Evolutionary conservation across 2,888 invertebrate species (phyloP), one percentile per base, ranked within the genome.

Genomic region (Drosophila subquinaria): DNA sequence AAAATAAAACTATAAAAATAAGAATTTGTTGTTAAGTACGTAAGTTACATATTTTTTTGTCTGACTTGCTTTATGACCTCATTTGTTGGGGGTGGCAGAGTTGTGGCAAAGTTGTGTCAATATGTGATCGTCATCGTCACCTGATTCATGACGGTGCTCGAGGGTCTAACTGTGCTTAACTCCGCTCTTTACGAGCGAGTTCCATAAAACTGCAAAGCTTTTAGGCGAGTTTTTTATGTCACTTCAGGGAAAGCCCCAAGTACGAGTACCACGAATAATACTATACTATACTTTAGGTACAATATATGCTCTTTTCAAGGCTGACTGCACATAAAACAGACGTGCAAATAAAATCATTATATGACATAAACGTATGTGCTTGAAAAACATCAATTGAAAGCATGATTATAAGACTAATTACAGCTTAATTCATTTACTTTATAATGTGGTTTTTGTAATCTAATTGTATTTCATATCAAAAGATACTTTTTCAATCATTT

Each of bases 21-120:
- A 43, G 23, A 48, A 65, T 50, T 59, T 73, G 67, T 59, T 73
- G 67, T 68, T 68, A 64, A 68, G 38, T 63, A 76, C 84, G 84
- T 81, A 82, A 84, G 63, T 67, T 4, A 10, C 10, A 27, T 10
- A 38, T 40, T 30, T 43, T 55, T 27, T 27, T 27, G 5, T 27
- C 8, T 35, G 27, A 17, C 4, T 27, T 35, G 48, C 45, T 64
- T 72, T 72, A 84, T 89, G 84, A 89, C 73, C 83, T 86, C 81
- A 84, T 84, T 88, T 57, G 65, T 66, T 73, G 83, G 77, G 80
- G 86, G 83, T 74, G 83, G 88, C 86, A 30, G 63, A 52, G 60
- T 11, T 23, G 23, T 4, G 23, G 23, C 20, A 48, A 56, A 65
- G 50, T 79, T 72, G 63, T 75, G 89, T 86, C 84, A 88, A 88